A percentile compares a stretch with the other conserved stretches of the same genome.
Evolutionary conservation across 2,888 invertebrate genomes (phyloP).

Genomic region (Anarsia innoxiella): DNA sequence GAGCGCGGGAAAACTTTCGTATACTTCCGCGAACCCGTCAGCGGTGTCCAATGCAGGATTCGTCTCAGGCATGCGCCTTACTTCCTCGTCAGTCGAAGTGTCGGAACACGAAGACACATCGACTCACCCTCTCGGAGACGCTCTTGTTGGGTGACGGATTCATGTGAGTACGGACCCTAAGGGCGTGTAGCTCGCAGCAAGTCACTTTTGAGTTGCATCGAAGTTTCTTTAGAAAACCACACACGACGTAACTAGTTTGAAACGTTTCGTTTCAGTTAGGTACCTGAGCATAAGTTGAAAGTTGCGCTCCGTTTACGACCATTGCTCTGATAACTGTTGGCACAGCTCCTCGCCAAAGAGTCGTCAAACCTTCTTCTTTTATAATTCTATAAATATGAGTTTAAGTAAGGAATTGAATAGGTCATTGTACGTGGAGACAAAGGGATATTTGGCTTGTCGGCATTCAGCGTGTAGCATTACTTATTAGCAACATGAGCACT

Average conservation of each 20-base stretch:
- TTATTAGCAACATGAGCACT: too few species aligned
- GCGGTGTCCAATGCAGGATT: too few species aligned
- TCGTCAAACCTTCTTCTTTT: conserved; percentile 79
- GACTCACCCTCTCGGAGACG: too few species aligned
- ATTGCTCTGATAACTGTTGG: conserved; percentile 94
- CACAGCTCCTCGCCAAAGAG: conserved; percentile 93
- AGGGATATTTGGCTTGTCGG: background rate
- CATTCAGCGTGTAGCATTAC: background rate
- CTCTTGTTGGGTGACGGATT: background rate
- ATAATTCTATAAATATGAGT: conserved; percentile 62
- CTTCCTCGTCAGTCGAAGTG: background rate
- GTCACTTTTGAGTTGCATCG: too few species aligned
- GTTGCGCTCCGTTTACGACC: conserved; percentile 99
- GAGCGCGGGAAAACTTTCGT: too few species aligned
- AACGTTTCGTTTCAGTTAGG: background rate
- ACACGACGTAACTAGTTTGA: background rate
- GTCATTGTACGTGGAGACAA: too few species aligned
- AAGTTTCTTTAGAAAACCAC: background rate
- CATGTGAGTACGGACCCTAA: background rate
- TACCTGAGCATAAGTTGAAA: conserved; percentile 96
- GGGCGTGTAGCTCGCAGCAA: background rate
- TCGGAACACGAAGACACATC: background rate
- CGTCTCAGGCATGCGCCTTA: too few species aligned
- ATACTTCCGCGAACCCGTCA: too few species aligned
- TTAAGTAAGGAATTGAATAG: too few species aligned